Conservation (phyloP, 2,888 invertebrate species). For the Drosophila nr. fundita region DNA sequence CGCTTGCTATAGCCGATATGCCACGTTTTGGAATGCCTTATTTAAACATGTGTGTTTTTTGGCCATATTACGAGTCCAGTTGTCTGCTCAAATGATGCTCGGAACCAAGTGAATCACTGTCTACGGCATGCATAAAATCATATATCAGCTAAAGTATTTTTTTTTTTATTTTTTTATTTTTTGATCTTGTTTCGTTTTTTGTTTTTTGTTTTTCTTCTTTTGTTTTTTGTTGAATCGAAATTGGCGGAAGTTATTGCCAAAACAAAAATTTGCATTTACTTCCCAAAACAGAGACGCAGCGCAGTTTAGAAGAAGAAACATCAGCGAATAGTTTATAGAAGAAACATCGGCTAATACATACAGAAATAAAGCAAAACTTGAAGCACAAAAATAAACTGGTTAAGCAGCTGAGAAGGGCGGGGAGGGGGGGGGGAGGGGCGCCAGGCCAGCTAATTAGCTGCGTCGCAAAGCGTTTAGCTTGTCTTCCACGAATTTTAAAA, state of each 20-base stretch:
- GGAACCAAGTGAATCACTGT: constrained; percentile 23
- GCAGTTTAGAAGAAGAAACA: constrained; percentile 3
- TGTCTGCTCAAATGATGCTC: constrained; percentile 1
- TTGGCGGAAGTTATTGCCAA: constrained; percentile 51
- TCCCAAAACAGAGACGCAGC: constrained; percentile 53
- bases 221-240: constrained; percentile 18
- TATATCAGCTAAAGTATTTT: constrained; percentile 18
- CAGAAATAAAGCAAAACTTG: neutral
- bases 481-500: constrained; percentile 7
- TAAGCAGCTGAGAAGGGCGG: neutral
- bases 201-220: constrained; percentile 9
- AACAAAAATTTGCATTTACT: constrained; percentile 77
- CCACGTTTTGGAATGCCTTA: neutral
- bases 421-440: too few relatives aligned
- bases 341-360: neutral
- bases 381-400: constrained; percentile 39
- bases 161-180: constrained; percentile 5
- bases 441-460: constrained; percentile 29
- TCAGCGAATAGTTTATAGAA: neutral
- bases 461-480: constrained; percentile 24
- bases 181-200: constrained; percentile 8
- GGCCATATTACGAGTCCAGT: constrained; percentile 4
- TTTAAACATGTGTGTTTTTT: neutral
- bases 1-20: neutral
- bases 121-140: constrained; percentile 21